phyloP scores from a whole-genome alignment of 2,888 invertebrate genomes.

The Pristionchus maxplancki region DNA sequence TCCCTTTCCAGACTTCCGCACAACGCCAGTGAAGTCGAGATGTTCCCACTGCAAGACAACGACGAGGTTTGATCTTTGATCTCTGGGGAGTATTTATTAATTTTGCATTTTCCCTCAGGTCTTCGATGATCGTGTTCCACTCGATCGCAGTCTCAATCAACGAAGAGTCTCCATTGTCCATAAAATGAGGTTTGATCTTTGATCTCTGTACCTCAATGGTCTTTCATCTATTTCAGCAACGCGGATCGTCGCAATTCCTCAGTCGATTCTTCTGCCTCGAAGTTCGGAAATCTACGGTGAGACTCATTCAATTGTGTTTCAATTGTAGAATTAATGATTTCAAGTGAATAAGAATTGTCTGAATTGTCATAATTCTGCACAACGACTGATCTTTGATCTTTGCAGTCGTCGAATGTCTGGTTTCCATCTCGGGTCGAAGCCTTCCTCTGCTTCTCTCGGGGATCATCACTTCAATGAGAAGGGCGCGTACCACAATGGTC shows the following conservation, averaged over 20 bases:
- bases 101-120: no score
- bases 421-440: conserved; percentile 33
- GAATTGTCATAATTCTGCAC: not conserved
- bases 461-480: conserved; percentile 6
- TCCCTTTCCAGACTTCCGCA: not conserved
- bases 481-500: conserved; percentile 24
- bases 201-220: not conserved
- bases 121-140: not conserved
- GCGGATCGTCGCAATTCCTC: conserved; percentile 10
- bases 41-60: conserved; percentile 32
- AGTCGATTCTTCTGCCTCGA: not conserved
- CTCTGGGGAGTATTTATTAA: no score
- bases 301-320: not conserved
- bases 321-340: not conserved
- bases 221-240: not conserved
- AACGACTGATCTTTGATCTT: not conserved
- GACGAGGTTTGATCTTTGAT: conserved; percentile 41
- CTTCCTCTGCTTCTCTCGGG: conserved; percentile 35
- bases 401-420: conserved; percentile 6
- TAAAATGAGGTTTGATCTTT: not conserved
- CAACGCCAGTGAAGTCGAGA: conserved; percentile 30
- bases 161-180: conserved; percentile 3
- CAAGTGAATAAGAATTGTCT: not conserved
- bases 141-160: conserved; percentile 32
- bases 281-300: conserved; percentile 29